A percentile compares a stretch with the other conserved stretches of the same genome.
phyloP scores from a whole-genome alignment of 2,113 vertebrate species.

The human (Homo sapiens) region DNA sequence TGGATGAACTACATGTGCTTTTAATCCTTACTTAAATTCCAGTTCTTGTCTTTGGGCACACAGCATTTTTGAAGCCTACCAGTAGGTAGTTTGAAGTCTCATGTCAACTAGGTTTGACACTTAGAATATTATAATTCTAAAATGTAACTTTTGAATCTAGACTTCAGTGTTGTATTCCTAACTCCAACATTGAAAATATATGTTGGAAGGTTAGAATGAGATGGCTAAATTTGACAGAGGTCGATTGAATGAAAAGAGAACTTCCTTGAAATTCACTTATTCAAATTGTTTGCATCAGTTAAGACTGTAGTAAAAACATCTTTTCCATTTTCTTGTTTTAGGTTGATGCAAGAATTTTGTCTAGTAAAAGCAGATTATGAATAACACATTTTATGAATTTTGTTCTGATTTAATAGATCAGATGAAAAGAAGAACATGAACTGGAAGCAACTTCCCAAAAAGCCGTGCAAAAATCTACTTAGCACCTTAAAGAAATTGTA shows the following conservation, averaged over 20 bases:
- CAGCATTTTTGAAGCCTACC: conserved; percentile 2
- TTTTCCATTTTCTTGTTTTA: not conserved
- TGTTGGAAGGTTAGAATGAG: not conserved
- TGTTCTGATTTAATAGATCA: conserved; percentile 85
- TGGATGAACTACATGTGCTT: not conserved
- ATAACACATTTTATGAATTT: conserved; percentile 32
- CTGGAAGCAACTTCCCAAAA: conserved; percentile 99
- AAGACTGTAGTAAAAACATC: not conserved
- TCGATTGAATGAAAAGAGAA: conserved; percentile 23
- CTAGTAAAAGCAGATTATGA: not conserved
- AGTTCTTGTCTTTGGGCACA: not conserved
- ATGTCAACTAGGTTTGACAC: not conserved
- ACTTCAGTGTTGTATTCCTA: not conserved
- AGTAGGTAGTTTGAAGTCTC: not conserved
- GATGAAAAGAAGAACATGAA: conserved; percentile 94
- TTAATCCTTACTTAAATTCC: not conserved
- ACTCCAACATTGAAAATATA: not conserved
- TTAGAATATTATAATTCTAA: conserved; percentile 32
- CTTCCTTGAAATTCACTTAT: conserved; percentile 1
- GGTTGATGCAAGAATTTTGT: conserved; percentile 8
- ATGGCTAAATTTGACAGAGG: not conserved
- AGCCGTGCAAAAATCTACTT: conserved; percentile 93
- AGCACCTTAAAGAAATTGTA: conserved; percentile 91
- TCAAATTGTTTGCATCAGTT: not conserved
- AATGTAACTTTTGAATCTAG: not conserved